Conservation (phyloP, 1,140 invertebrate species). For the Xylocopa sonorina region DNA sequence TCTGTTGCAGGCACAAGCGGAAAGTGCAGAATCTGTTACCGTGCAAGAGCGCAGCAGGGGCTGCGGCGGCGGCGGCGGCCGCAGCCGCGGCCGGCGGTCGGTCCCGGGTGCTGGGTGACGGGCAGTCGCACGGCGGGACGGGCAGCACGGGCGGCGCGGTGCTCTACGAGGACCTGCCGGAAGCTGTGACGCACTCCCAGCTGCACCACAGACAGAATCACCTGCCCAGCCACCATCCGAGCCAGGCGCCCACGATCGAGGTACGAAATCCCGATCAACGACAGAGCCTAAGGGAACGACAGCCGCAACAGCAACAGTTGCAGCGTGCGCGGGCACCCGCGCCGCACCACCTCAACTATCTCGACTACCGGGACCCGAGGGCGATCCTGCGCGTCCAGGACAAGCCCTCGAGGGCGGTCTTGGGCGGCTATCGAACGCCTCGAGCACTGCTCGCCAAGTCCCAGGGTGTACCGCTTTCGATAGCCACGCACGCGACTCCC, state of each 20-base stretch:
- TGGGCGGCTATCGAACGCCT: conserved; percentile 77
- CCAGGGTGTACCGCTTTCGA: conserved; percentile 66
- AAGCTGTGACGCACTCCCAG: conserved; percentile 78
- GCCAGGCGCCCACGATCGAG: conserved; percentile 83
- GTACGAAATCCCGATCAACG: conserved; percentile 76
- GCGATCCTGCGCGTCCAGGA: conserved; percentile 75
- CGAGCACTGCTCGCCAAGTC: conserved; percentile 72
- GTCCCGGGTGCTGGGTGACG: conserved; percentile 65
- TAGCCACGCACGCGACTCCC: conserved; percentile 60
- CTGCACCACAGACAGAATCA: conserved; percentile 72
- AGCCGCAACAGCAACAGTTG: conserved; percentile 66
- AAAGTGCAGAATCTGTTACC: conserved; percentile 88
- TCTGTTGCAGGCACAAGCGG: conserved; percentile 86
- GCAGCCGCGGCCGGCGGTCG: conserved; percentile 82
- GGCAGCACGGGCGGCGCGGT: conserved; percentile 79
- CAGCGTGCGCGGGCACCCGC: conserved; percentile 64
- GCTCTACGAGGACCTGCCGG: conserved; percentile 86
- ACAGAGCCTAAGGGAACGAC: conserved; percentile 64
- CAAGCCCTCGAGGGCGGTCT: conserved; percentile 75
- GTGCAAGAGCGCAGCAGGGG: conserved; percentile 86
- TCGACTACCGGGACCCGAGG: conserved; percentile 79
- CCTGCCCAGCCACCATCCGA: conserved; percentile 75
- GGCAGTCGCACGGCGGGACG: conserved; percentile 71
- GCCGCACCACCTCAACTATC: conserved; percentile 79
- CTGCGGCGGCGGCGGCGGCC: conserved; percentile 79